Evolutionary conservation across 2,113 vertebrate genomes (phyloP).

Genomic region (Thermophis baileyi): DNA sequence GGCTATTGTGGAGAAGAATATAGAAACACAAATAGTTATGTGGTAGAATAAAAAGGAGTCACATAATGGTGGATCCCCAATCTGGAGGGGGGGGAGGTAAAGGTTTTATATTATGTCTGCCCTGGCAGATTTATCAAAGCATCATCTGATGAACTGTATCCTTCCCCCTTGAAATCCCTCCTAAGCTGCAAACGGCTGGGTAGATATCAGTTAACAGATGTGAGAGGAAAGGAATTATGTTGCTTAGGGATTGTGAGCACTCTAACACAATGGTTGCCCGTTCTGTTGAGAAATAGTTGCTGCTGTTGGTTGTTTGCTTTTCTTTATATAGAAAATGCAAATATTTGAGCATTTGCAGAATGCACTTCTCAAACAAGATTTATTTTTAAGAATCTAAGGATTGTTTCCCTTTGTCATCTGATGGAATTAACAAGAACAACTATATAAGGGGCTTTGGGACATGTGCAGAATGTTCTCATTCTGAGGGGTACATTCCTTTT

Average conservation of each 20-base stretch:
- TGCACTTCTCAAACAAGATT: neutral
- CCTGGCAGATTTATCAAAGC: conserved; percentile 10
- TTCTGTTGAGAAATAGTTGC: neutral
- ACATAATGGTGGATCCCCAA: neutral
- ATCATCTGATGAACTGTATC: conserved; percentile 14
- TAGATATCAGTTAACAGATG: conserved; percentile 12
- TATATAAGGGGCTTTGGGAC: neutral
- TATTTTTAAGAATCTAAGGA: neutral
- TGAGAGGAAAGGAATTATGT: neutral
- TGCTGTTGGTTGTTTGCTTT: neutral
- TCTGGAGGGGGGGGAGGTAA: neutral
- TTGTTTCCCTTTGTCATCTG: neutral
- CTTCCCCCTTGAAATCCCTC: conserved; percentile 4
- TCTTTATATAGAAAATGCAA: neutral
- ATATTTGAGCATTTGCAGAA: neutral
- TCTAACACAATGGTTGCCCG: neutral
- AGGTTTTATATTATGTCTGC: neutral
- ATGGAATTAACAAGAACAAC: neutral
- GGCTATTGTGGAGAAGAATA: neutral
- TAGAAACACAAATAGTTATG: neutral
- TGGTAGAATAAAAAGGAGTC: neutral
- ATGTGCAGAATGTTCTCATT: neutral
- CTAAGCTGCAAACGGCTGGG: neutral
- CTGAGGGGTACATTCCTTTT: neutral
- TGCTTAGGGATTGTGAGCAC: neutral